Evolutionary conservation across 2,113 vertebrate species (phyloP).

Genomic region (Peromyscus polionotus): DNA sequence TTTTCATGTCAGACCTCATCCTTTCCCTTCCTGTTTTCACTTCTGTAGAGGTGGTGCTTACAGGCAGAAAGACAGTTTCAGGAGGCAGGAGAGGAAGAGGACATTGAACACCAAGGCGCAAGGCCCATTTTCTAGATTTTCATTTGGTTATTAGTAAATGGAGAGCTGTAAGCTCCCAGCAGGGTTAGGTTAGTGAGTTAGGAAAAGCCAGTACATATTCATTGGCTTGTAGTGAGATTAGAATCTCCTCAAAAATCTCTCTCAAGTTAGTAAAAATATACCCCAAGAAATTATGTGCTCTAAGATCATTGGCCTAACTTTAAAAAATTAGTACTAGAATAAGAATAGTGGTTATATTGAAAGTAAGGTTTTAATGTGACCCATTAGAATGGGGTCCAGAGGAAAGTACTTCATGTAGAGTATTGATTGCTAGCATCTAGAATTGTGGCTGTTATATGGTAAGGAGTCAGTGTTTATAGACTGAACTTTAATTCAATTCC

Average conservation of each 20-base stretch:
- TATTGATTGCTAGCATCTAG: not conserved
- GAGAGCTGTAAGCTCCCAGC: not conserved
- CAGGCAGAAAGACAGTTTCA: not conserved
- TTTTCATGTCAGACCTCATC: not conserved
- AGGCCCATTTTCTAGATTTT: not conserved
- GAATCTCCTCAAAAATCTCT: not conserved
- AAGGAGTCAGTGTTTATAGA: not conserved
- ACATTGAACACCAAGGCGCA: not conserved
- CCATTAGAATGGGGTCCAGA: not conserved
- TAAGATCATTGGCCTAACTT: not conserved
- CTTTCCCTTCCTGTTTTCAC: constrained; percentile 55
- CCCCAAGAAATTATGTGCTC: not conserved
- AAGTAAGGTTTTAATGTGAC: not conserved
- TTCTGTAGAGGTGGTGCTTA: not conserved
- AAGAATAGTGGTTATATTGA: not conserved
- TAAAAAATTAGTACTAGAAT: not conserved
- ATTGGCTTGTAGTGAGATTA: not conserved
- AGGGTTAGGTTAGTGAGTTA: not conserved
- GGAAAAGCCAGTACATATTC: not conserved
- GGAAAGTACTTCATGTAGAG: too few relatives aligned
- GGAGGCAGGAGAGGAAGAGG: not conserved
- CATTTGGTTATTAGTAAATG: not conserved
- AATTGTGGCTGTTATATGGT: not conserved
- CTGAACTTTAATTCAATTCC: not conserved
- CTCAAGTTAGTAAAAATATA: not conserved